phyloP scores from a whole-genome alignment of 2,888 invertebrate species.

The Argyresthia albistria region DNA sequence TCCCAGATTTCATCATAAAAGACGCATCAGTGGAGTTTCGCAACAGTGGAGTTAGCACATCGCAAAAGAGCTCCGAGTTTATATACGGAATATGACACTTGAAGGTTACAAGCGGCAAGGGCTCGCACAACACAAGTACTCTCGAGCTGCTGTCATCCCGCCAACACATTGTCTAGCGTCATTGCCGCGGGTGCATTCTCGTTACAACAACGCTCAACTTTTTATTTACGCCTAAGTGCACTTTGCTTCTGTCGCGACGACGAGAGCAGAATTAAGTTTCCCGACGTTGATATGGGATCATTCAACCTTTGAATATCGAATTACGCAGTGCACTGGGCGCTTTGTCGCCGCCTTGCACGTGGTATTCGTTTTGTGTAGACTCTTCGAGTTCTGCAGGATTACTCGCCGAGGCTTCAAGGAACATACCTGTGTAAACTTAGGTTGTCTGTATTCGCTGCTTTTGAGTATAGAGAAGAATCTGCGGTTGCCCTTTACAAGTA shows the following conservation, averaged over 20 bases:
- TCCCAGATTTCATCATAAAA: too few relatives aligned
- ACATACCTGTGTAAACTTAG: too few relatives aligned
- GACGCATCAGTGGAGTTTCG: too few relatives aligned
- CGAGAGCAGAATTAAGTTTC: slow-evolving; percentile 67
- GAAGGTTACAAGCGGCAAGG: slow-evolving; percentile 27
- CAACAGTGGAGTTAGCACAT: too few relatives aligned
- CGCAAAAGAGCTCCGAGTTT: too few relatives aligned
- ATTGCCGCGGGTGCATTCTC: slow-evolving; percentile 48
- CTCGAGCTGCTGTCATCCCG: slow-evolving; percentile 36
- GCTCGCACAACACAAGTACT: slow-evolving; percentile 13
- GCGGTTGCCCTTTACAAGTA: too few relatives aligned
- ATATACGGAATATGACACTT: slow-evolving; percentile 10
- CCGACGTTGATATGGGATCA: slow-evolving; percentile 68
- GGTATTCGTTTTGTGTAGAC: slow-evolving; percentile 41
- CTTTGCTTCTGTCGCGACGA: slow-evolving; percentile 56
- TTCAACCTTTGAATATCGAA: slow-evolving; percentile 67
- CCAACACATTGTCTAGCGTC: slow-evolving; percentile 64
- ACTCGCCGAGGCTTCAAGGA: too few relatives aligned
- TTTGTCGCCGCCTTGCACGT: slow-evolving; percentile 53
- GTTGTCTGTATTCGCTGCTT: too few relatives aligned
- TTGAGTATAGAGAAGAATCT: too few relatives aligned
- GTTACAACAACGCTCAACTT: slow-evolving; percentile 64
- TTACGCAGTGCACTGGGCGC: slow-evolving; percentile 63
- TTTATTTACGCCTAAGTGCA: slow-evolving; percentile 71
- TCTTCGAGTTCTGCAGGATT: too few relatives aligned